These are phyloP conservation scores for pig (Sus scrofa) DNA, from an alignment of 2,113 vertebrate species.

Conservation along the genomic window DNA sequence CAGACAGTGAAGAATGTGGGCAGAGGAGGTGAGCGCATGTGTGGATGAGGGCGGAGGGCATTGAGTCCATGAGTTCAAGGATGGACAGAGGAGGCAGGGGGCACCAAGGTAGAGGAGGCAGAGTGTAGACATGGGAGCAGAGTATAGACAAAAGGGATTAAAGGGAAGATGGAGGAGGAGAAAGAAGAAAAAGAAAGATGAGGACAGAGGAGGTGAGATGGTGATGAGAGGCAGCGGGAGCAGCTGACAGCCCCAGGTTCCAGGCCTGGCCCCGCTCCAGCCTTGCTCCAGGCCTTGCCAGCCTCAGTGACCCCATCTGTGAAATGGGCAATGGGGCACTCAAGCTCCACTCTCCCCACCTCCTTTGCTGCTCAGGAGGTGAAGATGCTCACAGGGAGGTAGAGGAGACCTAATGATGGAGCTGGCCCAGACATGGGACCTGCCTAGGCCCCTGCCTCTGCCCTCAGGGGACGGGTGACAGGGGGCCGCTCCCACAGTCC, in stretches of 20 bases:
- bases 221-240: neutral
- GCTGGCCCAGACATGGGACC: neutral
- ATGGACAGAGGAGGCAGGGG: neutral
- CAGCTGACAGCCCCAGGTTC: neutral
- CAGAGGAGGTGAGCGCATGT: neutral
- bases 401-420: neutral
- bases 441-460: neutral
- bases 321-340: neutral
- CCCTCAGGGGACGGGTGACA: no score
- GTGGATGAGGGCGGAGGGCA: fast-evolving
- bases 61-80: neutral
- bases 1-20: no score
- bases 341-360: neutral
- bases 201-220: neutral
- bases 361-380: neutral
- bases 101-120: neutral
- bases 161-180: neutral
- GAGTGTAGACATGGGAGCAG: fast-evolving
- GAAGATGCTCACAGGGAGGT: neutral
- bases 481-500: neutral
- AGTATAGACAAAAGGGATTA: neutral
- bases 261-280: constrained; percentile 20
- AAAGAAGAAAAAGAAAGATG: neutral
- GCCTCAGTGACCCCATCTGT: neutral
- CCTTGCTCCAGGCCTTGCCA: neutral